Percentiles rank a stretch among this genome's conserved stretches.
phyloP scores from a whole-genome alignment of 1,140 invertebrate genomes.

The Diachasmimorpha longicaudata region DNA sequence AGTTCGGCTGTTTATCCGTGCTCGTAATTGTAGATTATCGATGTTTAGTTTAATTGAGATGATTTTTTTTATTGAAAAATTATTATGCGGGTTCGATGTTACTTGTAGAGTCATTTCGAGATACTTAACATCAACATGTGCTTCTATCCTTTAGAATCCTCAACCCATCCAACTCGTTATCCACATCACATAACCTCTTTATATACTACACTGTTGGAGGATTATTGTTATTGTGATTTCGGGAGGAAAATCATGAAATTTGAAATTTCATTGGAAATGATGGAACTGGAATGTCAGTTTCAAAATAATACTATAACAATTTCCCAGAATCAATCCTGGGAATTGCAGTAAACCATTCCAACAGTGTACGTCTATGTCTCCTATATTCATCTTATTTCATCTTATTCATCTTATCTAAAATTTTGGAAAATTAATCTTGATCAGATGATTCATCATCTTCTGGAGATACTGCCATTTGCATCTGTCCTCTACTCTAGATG shows the following conservation, averaged over 20 bases:
- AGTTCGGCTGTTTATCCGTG: conserved; percentile 63
- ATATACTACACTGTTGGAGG: neutral
- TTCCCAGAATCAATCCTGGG: no score
- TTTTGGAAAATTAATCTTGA: neutral
- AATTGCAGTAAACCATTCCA: no score
- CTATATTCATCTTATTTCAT: neutral
- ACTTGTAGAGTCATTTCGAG: neutral
- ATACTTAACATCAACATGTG: neutral
- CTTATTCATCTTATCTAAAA: neutral
- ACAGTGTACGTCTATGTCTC: neutral
- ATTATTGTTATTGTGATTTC: no score
- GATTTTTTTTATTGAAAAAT: neutral
- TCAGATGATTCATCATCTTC: neutral
- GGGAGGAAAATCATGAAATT: no score
- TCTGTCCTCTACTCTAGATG: neutral
- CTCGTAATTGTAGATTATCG: conserved; percentile 52
- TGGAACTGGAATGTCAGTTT: no score
- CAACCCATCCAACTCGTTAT: neutral
- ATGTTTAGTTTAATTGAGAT: conserved; percentile 2
- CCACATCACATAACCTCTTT: neutral
- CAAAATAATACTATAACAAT: no score
- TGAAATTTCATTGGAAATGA: no score
- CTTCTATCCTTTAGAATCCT: neutral
- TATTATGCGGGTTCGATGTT: neutral
- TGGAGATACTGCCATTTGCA: neutral